A percentile compares a stretch with the other conserved stretches of the same genome.
phyloP scores from a whole-genome alignment of 2,888 invertebrate genomes.

The Alloscopus bannaensis region DNA sequence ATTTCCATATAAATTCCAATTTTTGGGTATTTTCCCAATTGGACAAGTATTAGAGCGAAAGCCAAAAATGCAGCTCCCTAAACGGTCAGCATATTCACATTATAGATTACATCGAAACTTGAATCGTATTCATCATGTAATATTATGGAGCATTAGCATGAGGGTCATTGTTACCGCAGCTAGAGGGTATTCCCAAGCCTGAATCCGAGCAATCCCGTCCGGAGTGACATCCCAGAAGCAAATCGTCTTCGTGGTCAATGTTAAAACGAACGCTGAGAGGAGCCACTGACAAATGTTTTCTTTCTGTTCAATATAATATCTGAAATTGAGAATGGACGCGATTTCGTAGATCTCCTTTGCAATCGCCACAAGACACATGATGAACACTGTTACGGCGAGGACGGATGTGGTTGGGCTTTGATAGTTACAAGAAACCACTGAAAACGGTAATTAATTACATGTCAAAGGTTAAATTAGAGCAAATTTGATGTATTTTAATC shows the following conservation, averaged over 20 bases:
- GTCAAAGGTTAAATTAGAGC: too few species aligned
- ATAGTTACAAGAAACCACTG: too few species aligned
- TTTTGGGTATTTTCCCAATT: constrained; percentile 2
- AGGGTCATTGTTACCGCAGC: too few species aligned
- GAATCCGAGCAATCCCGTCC: background rate
- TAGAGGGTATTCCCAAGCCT: constrained; percentile 11
- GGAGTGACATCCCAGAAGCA: background rate
- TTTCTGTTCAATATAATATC: background rate
- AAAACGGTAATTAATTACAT: too few species aligned
- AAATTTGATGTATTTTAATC: too few species aligned
- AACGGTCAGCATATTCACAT: too few species aligned
- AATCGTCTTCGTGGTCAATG: background rate
- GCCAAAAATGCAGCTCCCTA: background rate
- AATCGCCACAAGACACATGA: background rate
- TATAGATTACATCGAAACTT: too few species aligned
- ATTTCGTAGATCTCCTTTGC: constrained; percentile 10
- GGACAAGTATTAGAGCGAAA: constrained; percentile 3
- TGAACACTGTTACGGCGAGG: background rate
- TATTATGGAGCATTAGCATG: too few species aligned
- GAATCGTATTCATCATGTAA: too few species aligned
- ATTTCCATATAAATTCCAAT: constrained; percentile 26
- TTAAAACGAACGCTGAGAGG: background rate
- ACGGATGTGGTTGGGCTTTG: background rate
- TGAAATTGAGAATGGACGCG: background rate
- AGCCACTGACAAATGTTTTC: constrained; percentile 13